These are phyloP conservation scores for Belonocnema kinseyi DNA, from an alignment of 1,140 invertebrate genomes.

Conservation along the genomic window DNA sequence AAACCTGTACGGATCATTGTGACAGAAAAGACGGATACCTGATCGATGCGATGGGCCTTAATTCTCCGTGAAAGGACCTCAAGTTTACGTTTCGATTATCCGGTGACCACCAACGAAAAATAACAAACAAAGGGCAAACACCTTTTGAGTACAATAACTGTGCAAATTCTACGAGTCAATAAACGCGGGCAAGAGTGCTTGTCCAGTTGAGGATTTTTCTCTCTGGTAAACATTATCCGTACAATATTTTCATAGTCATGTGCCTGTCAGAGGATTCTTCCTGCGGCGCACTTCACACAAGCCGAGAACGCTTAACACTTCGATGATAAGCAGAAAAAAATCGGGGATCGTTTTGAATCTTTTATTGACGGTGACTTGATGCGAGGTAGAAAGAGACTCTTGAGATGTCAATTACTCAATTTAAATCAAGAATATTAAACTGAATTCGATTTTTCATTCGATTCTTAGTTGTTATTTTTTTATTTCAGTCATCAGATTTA, in stretches of 20 bases:
- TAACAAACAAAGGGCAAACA: background rate
- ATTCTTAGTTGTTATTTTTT: background rate
- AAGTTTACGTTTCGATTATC: constrained; percentile 39
- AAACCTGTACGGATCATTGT: constrained; percentile 39
- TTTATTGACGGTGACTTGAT: background rate
- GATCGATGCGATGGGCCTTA: constrained; percentile 35
- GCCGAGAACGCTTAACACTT: background rate
- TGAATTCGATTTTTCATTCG: background rate
- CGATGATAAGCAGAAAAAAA: constrained; percentile 3
- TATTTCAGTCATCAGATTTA: too few species aligned
- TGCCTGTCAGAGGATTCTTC: constrained; percentile 1
- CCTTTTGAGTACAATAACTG: background rate
- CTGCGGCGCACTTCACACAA: background rate
- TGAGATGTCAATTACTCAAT: constrained; percentile 2
- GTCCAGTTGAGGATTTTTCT: background rate
- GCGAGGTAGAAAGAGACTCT: background rate
- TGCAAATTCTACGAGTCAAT: background rate
- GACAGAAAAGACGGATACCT: constrained; percentile 10
- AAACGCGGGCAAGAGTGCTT: background rate
- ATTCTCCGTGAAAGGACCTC: constrained; percentile 45
- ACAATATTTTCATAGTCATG: constrained; percentile 17
- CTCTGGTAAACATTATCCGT: background rate
- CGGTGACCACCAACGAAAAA: constrained; percentile 3
- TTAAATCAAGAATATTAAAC: background rate
- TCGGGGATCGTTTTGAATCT: background rate